Evolutionary conservation across 1,140 invertebrate genomes (phyloP), one percentile per base, ranked within the genome.

Genomic region (Papilio helenus): DNA sequence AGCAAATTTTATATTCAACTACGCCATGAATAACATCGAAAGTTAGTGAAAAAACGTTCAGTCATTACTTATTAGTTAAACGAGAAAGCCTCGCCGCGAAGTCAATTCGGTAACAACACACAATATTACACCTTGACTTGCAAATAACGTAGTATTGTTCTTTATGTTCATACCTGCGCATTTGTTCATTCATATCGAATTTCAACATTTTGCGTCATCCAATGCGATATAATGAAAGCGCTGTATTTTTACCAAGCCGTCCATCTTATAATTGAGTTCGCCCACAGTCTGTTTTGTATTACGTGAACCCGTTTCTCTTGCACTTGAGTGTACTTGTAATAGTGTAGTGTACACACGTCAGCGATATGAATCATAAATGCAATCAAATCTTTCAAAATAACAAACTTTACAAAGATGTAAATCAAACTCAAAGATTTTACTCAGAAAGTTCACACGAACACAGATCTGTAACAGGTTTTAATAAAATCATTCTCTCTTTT

Each of bases 211-310:
- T n/a, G 72, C 72, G 23, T 26, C 42, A 49, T 49, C 42, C 72
- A 49, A 9, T 26, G 44, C 20, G 42, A 26, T 49, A 74, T 26
- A 16, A 46, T 74, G 14, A 74, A 74, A 74, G 42, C 20, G 42
- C 23, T 74, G 20, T 74, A 74, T 74, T 74, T 74, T 74, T 74
- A 74, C 42, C 42, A 49, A 51, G 42, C 72, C 42, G 39, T 74
- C 20, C 72, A 74, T 74, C 72, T 74, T 74, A 74, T 74, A 74
- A 74, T 74, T 74, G 72, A 74, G 44, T 44, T 23, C 72, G 72
- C 72, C 72, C 39, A 74, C 39, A 51, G 20, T 74, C 72, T 74
- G 72, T 74, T 74, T 74, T 74, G 72, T 74, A 74, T 74, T 51
- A 74, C 72, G 39, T 74, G 72, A 49, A 49, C 44, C 20, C 72